These are phyloP conservation scores for Rallus crepitans DNA, from an alignment of 2,797 vertebrate genomes.

Conservation along the genomic window DNA sequence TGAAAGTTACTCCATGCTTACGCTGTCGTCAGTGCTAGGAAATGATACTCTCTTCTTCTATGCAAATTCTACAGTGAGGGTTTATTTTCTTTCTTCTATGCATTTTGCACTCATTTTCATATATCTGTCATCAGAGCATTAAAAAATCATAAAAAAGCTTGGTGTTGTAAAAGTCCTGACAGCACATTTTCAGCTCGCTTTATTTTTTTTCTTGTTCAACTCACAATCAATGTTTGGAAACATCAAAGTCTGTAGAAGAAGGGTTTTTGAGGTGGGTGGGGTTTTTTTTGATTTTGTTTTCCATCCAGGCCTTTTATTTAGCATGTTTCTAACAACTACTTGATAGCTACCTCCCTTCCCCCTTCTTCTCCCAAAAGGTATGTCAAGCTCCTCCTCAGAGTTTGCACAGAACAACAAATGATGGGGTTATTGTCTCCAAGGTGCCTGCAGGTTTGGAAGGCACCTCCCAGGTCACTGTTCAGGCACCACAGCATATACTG, in stretches of 20 bases:
- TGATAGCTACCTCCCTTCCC: not conserved
- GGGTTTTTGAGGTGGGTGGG: not conserved
- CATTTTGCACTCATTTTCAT: slow-evolving; percentile 68
- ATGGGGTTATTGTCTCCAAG: not conserved
- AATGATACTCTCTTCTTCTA: slow-evolving; percentile 34
- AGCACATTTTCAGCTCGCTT: slow-evolving; percentile 44
- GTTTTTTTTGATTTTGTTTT: not conserved
- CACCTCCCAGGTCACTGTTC: not conserved
- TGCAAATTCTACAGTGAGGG: slow-evolving; percentile 51
- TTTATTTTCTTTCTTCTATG: slow-evolving; percentile 55
- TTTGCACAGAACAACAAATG: not conserved
- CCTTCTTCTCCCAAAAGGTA: not conserved
- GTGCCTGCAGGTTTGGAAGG: not conserved
- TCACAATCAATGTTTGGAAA: slow-evolving; percentile 55
- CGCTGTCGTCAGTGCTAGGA: slow-evolving; percentile 18
- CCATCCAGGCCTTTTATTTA: slow-evolving; percentile 29
- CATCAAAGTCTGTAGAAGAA: slow-evolving; percentile 53
- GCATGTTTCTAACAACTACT: not conserved
- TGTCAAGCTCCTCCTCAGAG: not conserved
- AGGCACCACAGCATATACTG: not conserved
- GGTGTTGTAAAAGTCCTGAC: slow-evolving; percentile 55
- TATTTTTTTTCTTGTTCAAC: slow-evolving; percentile 48
- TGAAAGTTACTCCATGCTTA: slow-evolving; percentile 37
- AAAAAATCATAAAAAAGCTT: slow-evolving; percentile 73
- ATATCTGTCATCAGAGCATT: slow-evolving; percentile 67